Evolutionary conservation across 2,797 vertebrate genomes (phyloP), one percentile per base, ranked within the genome.

Genomic region (Meriones psammophilus): DNA sequence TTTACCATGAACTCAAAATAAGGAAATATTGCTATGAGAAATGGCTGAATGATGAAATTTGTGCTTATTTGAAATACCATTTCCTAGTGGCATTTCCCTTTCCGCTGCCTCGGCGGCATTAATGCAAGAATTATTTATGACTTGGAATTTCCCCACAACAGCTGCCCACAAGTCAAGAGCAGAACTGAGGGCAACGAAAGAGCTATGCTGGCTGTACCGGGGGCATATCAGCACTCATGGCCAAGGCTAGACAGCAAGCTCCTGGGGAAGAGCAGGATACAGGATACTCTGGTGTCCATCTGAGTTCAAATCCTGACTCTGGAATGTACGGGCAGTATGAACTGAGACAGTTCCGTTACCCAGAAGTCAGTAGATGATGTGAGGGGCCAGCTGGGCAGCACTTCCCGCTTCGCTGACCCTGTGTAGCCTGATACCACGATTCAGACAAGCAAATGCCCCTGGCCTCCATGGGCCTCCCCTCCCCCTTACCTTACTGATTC

Each of bases 71-170:
- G 69, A 95, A 98, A 97, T 96, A 96, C 9, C 64, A 80, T 97
- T 98, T 98, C 94, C 92, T 89, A 94, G 95, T 96, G 95, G 92
- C 88, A 85, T 97, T 97, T 97, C 73, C 88, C 79, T 92, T 94
- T 69, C 24, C 2, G 94, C 93, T 91, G 91, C 93, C 84, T 50
- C 5, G 24, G 62, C 60, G 24, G 62, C 60, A 91, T 88, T 96
- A 96, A 91, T 73, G 18, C 30, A 79, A 94, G 95, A 97, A 97
- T 93, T 88, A 97, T 93, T 14, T 56, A 95, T 97, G 96, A 94
- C 74, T 94, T 88, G 73, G 97, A 92, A 71, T 94, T 96, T 96
- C 88, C 88, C 33, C 58, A 0, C n/a, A 56, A 74, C 89, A 97
- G 94, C 95, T 97, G 88, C 92, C 85, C 8, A 1, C 50, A 96